Base-by-base conservation (phyloP, 2,888 invertebrate species). In the Abrostola triplasia region DNA sequence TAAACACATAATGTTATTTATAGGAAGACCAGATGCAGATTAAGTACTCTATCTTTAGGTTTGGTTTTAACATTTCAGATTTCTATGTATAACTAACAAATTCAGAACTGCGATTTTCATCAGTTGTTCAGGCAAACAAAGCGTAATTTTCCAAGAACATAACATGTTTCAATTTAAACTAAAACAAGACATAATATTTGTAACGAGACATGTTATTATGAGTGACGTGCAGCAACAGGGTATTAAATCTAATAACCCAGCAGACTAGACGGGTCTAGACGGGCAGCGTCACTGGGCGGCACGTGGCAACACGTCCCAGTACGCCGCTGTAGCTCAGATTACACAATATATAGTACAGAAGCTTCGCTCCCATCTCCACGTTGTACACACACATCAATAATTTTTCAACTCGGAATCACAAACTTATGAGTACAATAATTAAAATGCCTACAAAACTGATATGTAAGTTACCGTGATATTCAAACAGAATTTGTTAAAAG, bases 211-310 rank as follows among this genome's bases (percentile, higher is more conserved):
- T 48, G 24, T 67, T 58, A 56, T 60, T 44, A 59, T 36, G 62
- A 55, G 52, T 54, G 74, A 62, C 63, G 54, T 40, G 53, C 36
- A 44, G 49, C 60, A 64, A 54, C 64, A 52, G 57, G 47, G 37
- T 36, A 48, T 56, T 49, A 53, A 53, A 67, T 56, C 50, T 62
- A 61, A 59, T 67, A 62, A 53, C 41, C 9, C 6, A 6, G 37
- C 49, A 12, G 50, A 12, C 50, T 35, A 10, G 49, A 36, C 55
- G 12, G 11, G 73, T 61, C 67, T 59, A 62, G 62, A 72, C 73
- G 38, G 11, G 13, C 36, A 36, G 48, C 5, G 36, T 12, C 42
- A 10, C 5, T 44, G 11, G 40, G 24, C 37, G 41, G 13, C 44
- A 59, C 59, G 35, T 41, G 13, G 11, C 13, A 12, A 36, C 11